Evolutionary conservation across 2,113 vertebrate species (phyloP).

Genomic region (Bos taurus): DNA sequence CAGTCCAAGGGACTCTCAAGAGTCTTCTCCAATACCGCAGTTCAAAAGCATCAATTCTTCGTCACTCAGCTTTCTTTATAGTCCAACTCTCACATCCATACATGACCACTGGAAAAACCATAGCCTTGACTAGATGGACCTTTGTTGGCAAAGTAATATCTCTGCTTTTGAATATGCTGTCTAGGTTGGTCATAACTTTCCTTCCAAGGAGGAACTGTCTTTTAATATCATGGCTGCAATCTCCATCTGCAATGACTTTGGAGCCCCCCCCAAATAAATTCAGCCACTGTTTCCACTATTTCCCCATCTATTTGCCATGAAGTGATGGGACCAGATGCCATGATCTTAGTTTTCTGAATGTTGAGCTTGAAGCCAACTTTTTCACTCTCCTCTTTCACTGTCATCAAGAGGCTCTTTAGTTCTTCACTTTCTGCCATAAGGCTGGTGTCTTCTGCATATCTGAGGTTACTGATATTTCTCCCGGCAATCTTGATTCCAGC

Average conservation of each 20-base stretch:
- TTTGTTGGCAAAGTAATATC: background rate
- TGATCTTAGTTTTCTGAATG: background rate
- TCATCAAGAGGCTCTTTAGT: background rate
- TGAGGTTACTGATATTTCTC: background rate
- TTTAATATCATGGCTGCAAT: background rate
- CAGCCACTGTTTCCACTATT: background rate
- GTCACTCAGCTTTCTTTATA: accelerated
- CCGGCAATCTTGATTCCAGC: background rate
- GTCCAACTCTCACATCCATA: background rate
- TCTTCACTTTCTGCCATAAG: background rate
- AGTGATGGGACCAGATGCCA: background rate
- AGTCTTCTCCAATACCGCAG: background rate
- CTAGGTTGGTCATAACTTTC: background rate
- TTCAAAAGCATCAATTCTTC: background rate
- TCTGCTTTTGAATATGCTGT: background rate
- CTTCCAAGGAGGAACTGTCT: background rate
- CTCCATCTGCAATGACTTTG: background rate
- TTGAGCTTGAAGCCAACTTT: background rate
- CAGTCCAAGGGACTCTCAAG: background rate
- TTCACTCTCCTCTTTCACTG: background rate
- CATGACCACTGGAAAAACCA: background rate
- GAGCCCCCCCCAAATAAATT: background rate
- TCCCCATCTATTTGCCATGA: background rate
- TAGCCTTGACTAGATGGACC: background rate
- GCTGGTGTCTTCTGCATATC: background rate